Evolutionary conservation across 2,797 vertebrate species (phyloP), one percentile per base, ranked within the genome.

Genomic region (Poecilia velifera): DNA sequence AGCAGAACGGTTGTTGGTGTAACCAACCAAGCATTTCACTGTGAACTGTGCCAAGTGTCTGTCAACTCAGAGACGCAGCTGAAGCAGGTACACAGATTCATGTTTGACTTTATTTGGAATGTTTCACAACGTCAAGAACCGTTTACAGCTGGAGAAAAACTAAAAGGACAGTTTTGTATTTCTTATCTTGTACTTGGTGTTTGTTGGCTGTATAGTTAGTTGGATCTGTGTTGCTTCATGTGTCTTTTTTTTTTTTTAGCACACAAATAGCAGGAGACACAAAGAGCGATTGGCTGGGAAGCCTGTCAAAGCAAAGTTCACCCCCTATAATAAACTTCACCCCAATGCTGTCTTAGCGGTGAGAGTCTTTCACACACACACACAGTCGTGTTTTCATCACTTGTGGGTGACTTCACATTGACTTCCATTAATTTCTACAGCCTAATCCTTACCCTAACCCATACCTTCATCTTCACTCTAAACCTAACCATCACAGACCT

Each of bases 51-150:
- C 47, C 97, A 98, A 95, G 97, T 99, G 93, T 97, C 97, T 7
- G 98, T 99, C 89, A 99, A 99, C 94, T 99, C 98, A 0, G 98
- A 99, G 92, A 98, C 97, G 14, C 98, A 99, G 88, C 97, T 99
- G 82, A 98, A 97, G 89, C 98, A 99, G 97, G 98, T 98, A 80
- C 86, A 78, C 75, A 71, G 71, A 57, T 62, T 81, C 9, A 57
- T 49, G 22, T 3, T 28, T 64, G 36, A 12, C 3, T 51, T 46
- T 2, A 39, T 76, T 28, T 66, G 14, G 41, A 16, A 70, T 25
- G 66, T 74, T 72, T 82, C 51, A 73, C 68, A 22, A 1, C 57
- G 31, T 4, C 13, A 28, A 28, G 72, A 87, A 68, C 16, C 6
- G 22, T n/a, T 76, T 73, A 70, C 45, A 18, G 2, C 13, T 41